Evolutionary conservation across 2,797 vertebrate species (phyloP), one percentile per base, ranked within the genome.

Genomic region (Novumbra hubbsi): DNA sequence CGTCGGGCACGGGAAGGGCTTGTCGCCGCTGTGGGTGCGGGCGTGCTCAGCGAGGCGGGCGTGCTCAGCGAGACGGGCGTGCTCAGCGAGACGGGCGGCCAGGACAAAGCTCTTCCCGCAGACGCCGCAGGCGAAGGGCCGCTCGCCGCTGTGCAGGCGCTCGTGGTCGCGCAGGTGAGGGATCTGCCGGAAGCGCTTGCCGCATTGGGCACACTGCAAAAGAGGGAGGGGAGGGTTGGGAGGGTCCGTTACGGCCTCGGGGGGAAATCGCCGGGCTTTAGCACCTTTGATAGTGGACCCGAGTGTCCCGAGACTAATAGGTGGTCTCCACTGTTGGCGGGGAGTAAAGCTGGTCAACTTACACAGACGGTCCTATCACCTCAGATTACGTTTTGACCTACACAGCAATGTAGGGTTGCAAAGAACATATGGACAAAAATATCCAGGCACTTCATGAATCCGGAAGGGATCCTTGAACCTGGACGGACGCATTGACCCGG

Each of bases 81-180:
- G 92, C 60, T 93, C 92, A 0, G 90, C 90, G 69, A 94, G 77
- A 4, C 92, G 92, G 27, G 79, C 91, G 0, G 92, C 90, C 30
- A 93, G 92, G 64, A 92, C 88, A 34, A 94, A 94, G 30, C 91
- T 90, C 68, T 92, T 92, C 38, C 90, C 91, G 0, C 92, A 94
- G 41, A 93, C 87, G 1, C 85, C 84, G 15, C 93, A 94, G 32
- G 85, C 88, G 30, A 93, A 94, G 1, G 93, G 93, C 74, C 88
- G 15, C 80, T 82, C 14, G 0, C 89, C 91, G 0, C 83, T 87
- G 0, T 93, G 92, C 0, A 90, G 75, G 0, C 87, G 85, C 67
- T 93, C 89, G 0, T 93, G 91, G 0, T 90, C 90, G 0, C 90
- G 82, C 0, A 94, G 82, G 24, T 90, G 84, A 0, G 89, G 86